These are phyloP conservation scores for Myotis planiceps DNA, from an alignment of 2,797 vertebrate species.

Conservation along the genomic window DNA sequence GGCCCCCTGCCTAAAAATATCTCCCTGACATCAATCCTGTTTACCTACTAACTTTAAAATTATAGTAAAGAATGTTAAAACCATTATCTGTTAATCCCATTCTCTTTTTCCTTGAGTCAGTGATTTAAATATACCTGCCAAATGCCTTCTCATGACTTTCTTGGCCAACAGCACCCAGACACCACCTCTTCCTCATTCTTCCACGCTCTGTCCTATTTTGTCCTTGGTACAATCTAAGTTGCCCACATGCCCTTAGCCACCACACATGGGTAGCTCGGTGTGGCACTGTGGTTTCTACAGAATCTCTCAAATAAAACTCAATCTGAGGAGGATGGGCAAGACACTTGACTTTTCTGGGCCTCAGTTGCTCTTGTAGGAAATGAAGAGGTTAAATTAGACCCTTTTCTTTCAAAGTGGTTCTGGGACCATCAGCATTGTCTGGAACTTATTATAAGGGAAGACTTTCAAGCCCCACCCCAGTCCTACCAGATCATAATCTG, in stretches of 20 bases:
- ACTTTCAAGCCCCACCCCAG: neutral
- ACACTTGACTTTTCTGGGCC: neutral
- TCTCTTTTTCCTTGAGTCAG: slow-evolving; percentile 66
- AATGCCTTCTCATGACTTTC: slow-evolving; percentile 31
- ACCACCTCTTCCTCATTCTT: slow-evolving; percentile 7
- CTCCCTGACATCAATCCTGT: slow-evolving; percentile 57
- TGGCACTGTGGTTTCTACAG: neutral
- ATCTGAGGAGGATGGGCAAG: neutral
- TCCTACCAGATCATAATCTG: neutral
- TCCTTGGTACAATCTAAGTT: neutral
- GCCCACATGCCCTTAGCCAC: neutral
- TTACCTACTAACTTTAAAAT: slow-evolving; percentile 60
- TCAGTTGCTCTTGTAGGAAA: neutral
- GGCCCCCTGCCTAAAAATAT: slow-evolving; percentile 68
- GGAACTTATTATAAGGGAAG: neutral
- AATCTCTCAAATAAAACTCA: neutral
- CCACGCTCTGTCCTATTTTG: neutral
- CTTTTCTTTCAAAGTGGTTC: neutral
- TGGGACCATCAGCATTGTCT: neutral
- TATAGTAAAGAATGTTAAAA: slow-evolving; percentile 62
- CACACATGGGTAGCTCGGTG: neutral
- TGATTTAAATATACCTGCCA: slow-evolving; percentile 57
- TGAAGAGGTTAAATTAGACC: neutral
- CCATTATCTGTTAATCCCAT: slow-evolving; percentile 63
- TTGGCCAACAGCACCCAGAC: neutral